Conservation (phyloP, 2,888 invertebrate species). For the Lycia hirtaria region DNA sequence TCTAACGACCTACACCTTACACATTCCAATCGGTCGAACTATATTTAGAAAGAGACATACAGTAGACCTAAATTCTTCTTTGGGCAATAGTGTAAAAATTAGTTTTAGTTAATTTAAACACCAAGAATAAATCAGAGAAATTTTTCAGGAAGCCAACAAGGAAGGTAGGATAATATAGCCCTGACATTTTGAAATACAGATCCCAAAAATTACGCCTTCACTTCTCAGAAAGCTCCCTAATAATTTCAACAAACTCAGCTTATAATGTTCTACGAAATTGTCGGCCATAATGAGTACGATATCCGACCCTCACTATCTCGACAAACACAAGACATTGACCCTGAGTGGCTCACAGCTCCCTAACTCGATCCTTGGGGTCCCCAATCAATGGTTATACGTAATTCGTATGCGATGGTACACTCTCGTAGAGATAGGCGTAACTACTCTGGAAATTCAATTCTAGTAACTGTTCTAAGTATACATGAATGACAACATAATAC, state of each 20-base stretch:
- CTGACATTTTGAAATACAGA: not conserved
- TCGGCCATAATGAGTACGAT: conserved; percentile 4
- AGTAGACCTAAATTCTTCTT: no score
- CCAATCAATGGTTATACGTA: conserved; percentile 8
- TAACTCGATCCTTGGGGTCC: conserved; percentile 3
- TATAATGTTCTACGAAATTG: conserved; percentile 3
- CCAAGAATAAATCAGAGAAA: no score
- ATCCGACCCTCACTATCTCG: not conserved
- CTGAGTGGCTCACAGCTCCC: not conserved
- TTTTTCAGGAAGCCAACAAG: no score
- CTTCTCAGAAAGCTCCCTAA: not conserved
- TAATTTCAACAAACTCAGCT: not conserved
- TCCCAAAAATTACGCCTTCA: not conserved
- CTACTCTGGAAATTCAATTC: no score
- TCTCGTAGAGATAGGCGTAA: not conserved
- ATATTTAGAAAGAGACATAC: no score
- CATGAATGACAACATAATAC: no score
- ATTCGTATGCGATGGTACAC: not conserved
- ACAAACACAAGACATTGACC: not conserved
- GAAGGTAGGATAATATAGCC: no score
- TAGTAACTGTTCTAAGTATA: no score
- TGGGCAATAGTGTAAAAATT: no score
- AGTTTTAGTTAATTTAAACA: no score
- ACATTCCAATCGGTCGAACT: no score
- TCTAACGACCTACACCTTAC: no score